These are phyloP conservation scores for Sitodiplosis mosellana DNA, from an alignment of 1,140 invertebrate species.

Conservation along the genomic window DNA sequence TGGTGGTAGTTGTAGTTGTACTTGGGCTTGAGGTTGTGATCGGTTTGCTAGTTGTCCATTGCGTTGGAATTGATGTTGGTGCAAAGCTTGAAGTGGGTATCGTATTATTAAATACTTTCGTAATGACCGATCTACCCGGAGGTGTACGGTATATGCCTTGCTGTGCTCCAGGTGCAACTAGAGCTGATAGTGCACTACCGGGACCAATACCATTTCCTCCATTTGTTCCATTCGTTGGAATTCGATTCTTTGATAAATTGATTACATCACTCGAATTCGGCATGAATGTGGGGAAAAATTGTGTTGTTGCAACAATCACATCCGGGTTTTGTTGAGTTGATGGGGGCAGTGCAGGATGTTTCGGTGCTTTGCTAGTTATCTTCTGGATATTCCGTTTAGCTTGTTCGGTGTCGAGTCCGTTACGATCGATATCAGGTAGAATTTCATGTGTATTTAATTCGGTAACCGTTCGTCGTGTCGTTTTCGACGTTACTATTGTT, in stretches of 20 bases:
- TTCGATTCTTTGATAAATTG: neutral
- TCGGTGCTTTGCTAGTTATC: neutral
- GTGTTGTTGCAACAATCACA: neutral
- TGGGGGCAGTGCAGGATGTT: neutral
- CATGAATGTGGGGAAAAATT: neutral
- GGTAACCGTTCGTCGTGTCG: too few species aligned
- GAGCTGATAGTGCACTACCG: slow-evolving; percentile 4
- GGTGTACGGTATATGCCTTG: slow-evolving; percentile 8
- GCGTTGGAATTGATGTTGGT: neutral
- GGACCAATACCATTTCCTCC: neutral
- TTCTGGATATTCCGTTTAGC: neutral
- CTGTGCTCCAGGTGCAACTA: neutral
- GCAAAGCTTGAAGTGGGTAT: neutral
- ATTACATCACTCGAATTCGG: neutral
- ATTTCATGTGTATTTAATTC: too few species aligned
- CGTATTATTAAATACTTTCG: slow-evolving; percentile 36
- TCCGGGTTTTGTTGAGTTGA: neutral
- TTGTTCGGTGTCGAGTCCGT: neutral
- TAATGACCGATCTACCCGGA: slow-evolving; percentile 36
- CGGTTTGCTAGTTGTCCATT: neutral
- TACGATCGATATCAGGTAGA: too few species aligned
- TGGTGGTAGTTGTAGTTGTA: too few species aligned
- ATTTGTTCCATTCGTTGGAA: neutral
- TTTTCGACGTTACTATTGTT: too few species aligned
- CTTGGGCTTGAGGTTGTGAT: neutral